Conservation (phyloP, 1,140 invertebrate genomes). For the Aphaenogaster floridana region DNA sequence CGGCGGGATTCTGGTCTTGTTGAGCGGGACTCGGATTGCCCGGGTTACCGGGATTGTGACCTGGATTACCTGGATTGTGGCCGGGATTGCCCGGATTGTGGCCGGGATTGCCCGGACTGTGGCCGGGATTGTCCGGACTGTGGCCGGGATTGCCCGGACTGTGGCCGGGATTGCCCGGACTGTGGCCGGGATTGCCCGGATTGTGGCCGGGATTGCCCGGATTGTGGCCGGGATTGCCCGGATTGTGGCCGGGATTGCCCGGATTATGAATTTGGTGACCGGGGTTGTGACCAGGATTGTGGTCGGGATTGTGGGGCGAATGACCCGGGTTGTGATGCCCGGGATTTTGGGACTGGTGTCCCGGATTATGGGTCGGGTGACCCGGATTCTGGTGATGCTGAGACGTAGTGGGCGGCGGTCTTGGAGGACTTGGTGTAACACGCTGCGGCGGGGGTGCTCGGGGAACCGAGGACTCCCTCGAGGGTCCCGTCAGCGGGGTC, state of each 20-base stretch:
- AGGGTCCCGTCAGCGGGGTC: constrained; percentile 86
- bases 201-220: constrained; percentile 51
- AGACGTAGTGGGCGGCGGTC: constrained; percentile 75
- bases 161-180: neutral
- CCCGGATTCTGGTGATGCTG: constrained; percentile 50
- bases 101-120: constrained; percentile 17
- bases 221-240: constrained; percentile 24
- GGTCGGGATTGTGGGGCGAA: constrained; percentile 45
- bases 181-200: too few relatives aligned
- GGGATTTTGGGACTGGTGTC: constrained; percentile 47
- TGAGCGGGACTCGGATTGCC: constrained; percentile 28
- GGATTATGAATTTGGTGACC: constrained; percentile 24
- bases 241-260: constrained; percentile 46
- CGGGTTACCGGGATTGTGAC: constrained; percentile 28
- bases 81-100: constrained; percentile 38
- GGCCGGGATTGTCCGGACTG: constrained; percentile 21
- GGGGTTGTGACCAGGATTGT: constrained; percentile 43
- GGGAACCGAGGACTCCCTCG: constrained; percentile 81
- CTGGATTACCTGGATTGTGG: constrained; percentile 14
- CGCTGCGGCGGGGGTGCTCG: constrained; percentile 74
- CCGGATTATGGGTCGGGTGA: constrained; percentile 46
- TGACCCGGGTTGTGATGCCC: constrained; percentile 25
- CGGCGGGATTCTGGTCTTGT: constrained; percentile 37
- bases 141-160: constrained; percentile 20
- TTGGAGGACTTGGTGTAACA: constrained; percentile 76